phyloP scores from a whole-genome alignment of 2,797 vertebrate species.

The Melanotaenia nigrans region DNA sequence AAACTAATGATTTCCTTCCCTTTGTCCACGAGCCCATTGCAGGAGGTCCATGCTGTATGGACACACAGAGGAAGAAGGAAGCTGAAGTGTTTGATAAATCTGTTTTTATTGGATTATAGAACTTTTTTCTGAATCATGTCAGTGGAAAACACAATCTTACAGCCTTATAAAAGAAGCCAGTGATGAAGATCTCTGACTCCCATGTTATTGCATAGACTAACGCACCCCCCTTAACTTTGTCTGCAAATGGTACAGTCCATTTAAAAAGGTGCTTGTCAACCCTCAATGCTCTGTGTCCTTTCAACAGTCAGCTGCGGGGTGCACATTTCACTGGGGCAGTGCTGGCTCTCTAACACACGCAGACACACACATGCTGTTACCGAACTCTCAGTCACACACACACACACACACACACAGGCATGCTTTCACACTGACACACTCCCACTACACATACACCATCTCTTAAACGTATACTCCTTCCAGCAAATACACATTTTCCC shows the following conservation, averaged over 20 bases:
- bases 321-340: conserved; percentile 75
- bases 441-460: conserved; percentile 42
- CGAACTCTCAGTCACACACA: conserved; percentile 37
- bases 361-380: conserved; percentile 45
- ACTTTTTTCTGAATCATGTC: conserved; percentile 17
- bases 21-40: conserved; percentile 38
- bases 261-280: conserved; percentile 84
- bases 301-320: conserved; percentile 81
- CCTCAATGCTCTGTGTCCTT: conserved; percentile 82
- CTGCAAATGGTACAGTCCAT: conserved; percentile 80
- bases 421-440: conserved; percentile 52
- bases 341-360: conserved; percentile 56
- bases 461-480: conserved; percentile 37
- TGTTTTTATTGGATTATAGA: conserved; percentile 13
- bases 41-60: conserved; percentile 19
- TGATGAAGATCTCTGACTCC: conserved; percentile 43
- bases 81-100: conserved; percentile 24
- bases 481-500: conserved; percentile 54
- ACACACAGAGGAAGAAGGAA: conserved; percentile 17
- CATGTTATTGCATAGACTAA: conserved; percentile 51
- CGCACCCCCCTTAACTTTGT: conserved; percentile 36
- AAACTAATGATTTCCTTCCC: conserved; percentile 68
- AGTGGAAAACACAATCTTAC: conserved; percentile 27
- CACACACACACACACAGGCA: conserved; percentile 30
- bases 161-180: conserved; percentile 43